Conservation (phyloP, 2,113 vertebrate genomes). For the Columba livia region DNA sequence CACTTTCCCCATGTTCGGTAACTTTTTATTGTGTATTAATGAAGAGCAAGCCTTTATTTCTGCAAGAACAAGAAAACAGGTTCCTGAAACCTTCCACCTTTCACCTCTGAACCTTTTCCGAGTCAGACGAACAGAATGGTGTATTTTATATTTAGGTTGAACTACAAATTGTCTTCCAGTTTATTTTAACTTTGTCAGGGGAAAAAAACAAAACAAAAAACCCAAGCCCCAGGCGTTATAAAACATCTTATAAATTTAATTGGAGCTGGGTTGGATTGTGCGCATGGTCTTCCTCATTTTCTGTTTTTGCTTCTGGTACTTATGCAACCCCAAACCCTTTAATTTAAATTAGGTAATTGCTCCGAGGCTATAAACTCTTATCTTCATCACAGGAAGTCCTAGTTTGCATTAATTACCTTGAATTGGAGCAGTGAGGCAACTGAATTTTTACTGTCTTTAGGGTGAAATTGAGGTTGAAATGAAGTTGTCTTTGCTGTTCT, state of each 20-base stretch:
- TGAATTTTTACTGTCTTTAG: slow-evolving; percentile 9
- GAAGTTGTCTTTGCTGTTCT: not conserved
- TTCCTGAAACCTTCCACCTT: not conserved
- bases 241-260: not conserved
- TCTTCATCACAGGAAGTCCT: slow-evolving; percentile 33
- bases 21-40: not conserved
- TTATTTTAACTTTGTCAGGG: not conserved
- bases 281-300: not conserved
- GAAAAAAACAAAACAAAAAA: too few relatives aligned
- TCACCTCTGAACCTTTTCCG: not conserved
- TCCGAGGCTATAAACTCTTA: slow-evolving; percentile 22
- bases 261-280: not conserved
- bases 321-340: not conserved
- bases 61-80: not conserved
- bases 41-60: not conserved
- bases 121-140: not conserved
- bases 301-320: not conserved
- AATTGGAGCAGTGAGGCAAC: not conserved
- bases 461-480: slow-evolving; percentile 29
- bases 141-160: not conserved
- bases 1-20: not conserved
- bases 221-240: not conserved
- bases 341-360: slow-evolving; percentile 32
- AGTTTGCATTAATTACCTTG: slow-evolving; percentile 47
- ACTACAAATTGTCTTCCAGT: not conserved